Percentiles rank a stretch among this genome's conserved stretches.
phyloP scores from a whole-genome alignment of 1,140 invertebrate genomes.

The Trigoniulus corallinus region DNA sequence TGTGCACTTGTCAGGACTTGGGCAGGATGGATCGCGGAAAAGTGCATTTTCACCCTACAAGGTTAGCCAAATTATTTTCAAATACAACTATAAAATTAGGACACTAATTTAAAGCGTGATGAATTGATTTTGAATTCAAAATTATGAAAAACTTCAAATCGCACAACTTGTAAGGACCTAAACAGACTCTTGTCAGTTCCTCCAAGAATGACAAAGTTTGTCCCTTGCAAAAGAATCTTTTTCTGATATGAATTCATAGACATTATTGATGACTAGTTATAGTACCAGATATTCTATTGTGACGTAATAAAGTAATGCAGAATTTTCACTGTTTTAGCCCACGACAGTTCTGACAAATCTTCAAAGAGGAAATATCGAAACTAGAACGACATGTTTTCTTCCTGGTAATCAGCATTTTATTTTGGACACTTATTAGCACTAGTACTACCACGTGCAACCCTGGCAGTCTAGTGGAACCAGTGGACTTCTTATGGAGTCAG shows the following conservation, averaged over 20 bases:
- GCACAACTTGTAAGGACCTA: constrained; percentile 4
- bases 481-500: too few species aligned
- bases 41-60: constrained; percentile 39
- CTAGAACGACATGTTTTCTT: constrained; percentile 24
- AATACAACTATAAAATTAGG: not conserved
- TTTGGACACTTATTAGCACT: too few species aligned
- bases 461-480: too few species aligned
- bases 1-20: not conserved
- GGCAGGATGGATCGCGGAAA: constrained; percentile 16
- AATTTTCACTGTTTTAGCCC: constrained; percentile 23
- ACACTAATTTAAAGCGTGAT: not conserved
- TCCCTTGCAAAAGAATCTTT: constrained; percentile 2
- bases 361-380: constrained; percentile 48
- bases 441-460: too few species aligned
- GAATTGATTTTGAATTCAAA: not conserved
- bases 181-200: not conserved
- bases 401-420: too few species aligned
- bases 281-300: too few species aligned
- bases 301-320: constrained; percentile 5
- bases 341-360: constrained; percentile 49
- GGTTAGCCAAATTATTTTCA: constrained; percentile 1
- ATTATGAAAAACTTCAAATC: constrained; percentile 8
- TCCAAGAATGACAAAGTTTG: constrained; percentile 7
- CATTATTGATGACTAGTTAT: too few species aligned
- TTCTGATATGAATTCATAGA: not conserved